Base-by-base conservation (phyloP, 2,888 invertebrate genomes). In the Oscheius myriophilus region DNA sequence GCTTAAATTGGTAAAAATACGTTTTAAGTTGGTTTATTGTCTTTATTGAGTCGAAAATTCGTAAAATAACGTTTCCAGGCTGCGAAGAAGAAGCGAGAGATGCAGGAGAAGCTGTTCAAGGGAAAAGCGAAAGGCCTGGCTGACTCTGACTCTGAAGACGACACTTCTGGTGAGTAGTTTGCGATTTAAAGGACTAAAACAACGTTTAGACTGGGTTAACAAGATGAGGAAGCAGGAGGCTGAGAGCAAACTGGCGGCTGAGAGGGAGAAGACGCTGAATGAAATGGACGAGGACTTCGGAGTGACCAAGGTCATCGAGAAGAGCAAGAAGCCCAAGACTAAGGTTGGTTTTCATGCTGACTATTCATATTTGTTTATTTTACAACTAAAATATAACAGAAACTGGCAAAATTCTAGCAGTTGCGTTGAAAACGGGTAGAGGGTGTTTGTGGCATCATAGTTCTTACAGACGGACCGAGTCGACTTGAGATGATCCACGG, bases 271-370 rank as follows among this genome's bases (percentile, higher is more conserved):
- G 87, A 90, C 93, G 90, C 88, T 97, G 85, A 94, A 96, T 88
- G 95, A 96, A 88, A 91, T 97, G 90, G 97, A 97, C 88, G 92
- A 91, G 78, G 95, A 93, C 87, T 96, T 96, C 90, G 96, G 95
- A 41, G 91, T 95, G 71, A 91, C 91, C 16, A 92, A 92, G 81
- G 89, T 95, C 57, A 90, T 96, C n/a, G 90, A 90, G 59, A 75
- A 79, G 41, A 49, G 63, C 53, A 65, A 69, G 63, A 55, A 45
- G 33, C 63, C 69, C 61, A 70, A 67, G 58, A 1, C 18, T 0
- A 70, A 67, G 45, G 68, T 64, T 66, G 16, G 11, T 57, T 51
- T 45, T 41, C 25, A 55, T 6, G 26, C 41, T 39, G 21, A 1
- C 42, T 26, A 21, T n/a, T 25, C 2, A 3, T 23, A 51, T 51